These are phyloP conservation scores for Battus philenor DNA, from an alignment of 1,140 invertebrate genomes.

Conservation along the genomic window DNA sequence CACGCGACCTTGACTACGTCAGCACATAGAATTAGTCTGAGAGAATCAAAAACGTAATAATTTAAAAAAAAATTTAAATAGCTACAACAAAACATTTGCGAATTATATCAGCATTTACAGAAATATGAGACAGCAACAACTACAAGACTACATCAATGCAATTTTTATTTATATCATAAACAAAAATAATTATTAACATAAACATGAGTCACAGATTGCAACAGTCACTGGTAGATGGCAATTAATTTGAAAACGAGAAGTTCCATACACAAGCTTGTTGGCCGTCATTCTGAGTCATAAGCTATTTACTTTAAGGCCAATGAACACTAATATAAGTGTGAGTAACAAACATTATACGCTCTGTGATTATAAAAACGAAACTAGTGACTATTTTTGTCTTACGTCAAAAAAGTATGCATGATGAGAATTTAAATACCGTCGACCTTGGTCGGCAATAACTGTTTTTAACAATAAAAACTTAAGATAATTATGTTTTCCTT, in stretches of 20 bases:
- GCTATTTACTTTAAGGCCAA: slow-evolving; percentile 14
- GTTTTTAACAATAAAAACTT: no score
- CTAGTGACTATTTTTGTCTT: neutral
- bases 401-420: neutral
- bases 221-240: slow-evolving; percentile 8
- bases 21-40: no score
- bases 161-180: slow-evolving; percentile 6
- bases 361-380: no score
- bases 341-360: slow-evolving; percentile 11
- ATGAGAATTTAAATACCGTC: slow-evolving; percentile 6
- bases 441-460: slow-evolving; percentile 2
- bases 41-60: neutral
- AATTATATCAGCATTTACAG: no score
- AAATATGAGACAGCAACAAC: no score
- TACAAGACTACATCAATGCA: no score
- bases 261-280: slow-evolving; percentile 4
- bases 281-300: slow-evolving; percentile 16
- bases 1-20: no score
- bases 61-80: neutral
- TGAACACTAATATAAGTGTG: slow-evolving; percentile 5
- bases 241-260: slow-evolving; percentile 15
- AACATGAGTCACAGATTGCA: slow-evolving; percentile 5
- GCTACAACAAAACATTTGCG: neutral
- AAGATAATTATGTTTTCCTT: no score
- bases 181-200: slow-evolving; percentile 5